Evolutionary conservation across 1,140 invertebrate genomes (phyloP).

Genomic region (Brachionus angularis): DNA sequence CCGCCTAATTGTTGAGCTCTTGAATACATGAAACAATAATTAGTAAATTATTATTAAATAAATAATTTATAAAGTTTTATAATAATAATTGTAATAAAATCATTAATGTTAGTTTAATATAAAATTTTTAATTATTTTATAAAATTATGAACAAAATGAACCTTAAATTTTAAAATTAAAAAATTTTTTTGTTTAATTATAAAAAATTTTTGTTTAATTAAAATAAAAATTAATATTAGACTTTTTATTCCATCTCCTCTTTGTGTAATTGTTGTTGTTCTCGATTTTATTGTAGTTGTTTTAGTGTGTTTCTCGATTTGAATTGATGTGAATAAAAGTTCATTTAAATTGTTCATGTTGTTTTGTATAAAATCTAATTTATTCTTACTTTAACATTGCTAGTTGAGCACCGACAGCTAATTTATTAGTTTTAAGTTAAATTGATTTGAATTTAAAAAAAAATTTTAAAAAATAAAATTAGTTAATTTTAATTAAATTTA

Average conservation of each 20-base stretch:
- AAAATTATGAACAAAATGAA: no score
- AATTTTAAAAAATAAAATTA: constrained; percentile 16
- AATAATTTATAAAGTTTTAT: neutral
- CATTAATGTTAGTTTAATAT: no score
- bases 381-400: constrained; percentile 37
- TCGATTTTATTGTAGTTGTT: no score
- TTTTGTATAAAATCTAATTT: neutral
- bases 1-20: constrained; percentile 41
- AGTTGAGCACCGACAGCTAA: constrained; percentile 37
- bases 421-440: neutral
- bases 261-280: no score
- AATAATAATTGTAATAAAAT: neutral
- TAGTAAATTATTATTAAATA: neutral
- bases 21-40: constrained; percentile 22
- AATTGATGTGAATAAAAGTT: constrained; percentile 4
- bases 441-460: constrained; percentile 27
- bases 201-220: no score
- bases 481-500: neutral
- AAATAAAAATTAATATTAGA: no score
- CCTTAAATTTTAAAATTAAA: neutral
- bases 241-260: no score
- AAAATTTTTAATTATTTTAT: no score
- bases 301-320: neutral
- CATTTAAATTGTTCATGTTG: constrained; percentile 3
- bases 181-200: neutral